phyloP scores from a whole-genome alignment of 2,888 invertebrate species.

The Tuberolachnus salignus region DNA sequence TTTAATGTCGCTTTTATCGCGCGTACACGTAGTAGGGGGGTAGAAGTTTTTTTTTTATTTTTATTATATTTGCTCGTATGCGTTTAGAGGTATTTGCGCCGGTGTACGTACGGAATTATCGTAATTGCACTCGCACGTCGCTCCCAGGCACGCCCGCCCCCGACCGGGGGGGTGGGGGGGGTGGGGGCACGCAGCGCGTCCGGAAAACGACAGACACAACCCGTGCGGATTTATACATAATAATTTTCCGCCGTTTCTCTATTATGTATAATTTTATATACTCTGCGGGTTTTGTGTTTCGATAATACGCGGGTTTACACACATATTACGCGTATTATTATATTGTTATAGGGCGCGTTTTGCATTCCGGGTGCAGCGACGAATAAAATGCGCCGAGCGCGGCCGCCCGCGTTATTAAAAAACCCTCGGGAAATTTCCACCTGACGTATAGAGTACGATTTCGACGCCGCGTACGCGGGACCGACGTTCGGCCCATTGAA shows the following conservation, averaged over 20 bases:
- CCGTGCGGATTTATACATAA: neutral
- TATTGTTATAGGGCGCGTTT: slow-evolving; percentile 10
- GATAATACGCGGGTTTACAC: slow-evolving; percentile 6
- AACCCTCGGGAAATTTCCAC: no score
- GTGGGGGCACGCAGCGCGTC: slow-evolving; percentile 3
- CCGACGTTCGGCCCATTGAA: no score
- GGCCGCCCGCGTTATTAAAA: no score
- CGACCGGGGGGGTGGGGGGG: no score
- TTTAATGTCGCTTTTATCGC: slow-evolving; percentile 10
- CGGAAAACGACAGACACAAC: neutral
- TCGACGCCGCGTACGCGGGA: no score
- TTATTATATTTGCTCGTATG: neutral
- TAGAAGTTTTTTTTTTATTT: slow-evolving; percentile 20
- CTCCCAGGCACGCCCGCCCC: neutral
- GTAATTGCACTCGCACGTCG: slow-evolving; percentile 10
- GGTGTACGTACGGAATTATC: neutral
- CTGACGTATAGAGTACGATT: no score
- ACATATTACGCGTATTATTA: neutral
- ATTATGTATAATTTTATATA: no score
- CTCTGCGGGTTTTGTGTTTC: neutral
- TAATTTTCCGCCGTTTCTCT: no score
- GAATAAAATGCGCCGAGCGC: neutral
- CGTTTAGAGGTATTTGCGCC: neutral
- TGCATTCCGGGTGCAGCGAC: slow-evolving; percentile 26
- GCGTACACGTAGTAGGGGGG: no score